Conservation (phyloP, 2,888 invertebrate genomes). For the Gastracanthus pulcherrimus region DNA sequence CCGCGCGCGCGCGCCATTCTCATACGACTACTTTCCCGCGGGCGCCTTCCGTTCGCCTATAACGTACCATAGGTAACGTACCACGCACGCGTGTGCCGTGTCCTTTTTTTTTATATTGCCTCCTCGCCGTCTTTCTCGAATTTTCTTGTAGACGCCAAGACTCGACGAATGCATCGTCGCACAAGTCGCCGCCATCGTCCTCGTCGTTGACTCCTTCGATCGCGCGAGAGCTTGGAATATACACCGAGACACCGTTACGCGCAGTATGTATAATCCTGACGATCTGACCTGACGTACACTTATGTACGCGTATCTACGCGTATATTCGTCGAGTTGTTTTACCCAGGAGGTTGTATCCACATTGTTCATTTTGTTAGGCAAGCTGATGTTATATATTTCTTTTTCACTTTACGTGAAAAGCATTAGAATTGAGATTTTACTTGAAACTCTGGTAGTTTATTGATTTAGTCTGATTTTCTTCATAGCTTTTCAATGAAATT, state of each 20-base stretch:
- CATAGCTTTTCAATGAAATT: too few relatives aligned
- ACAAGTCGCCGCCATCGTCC: too few relatives aligned
- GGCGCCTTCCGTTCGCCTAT: slow-evolving; percentile 7
- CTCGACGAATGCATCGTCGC: slow-evolving; percentile 1
- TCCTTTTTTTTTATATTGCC: slow-evolving; percentile 31
- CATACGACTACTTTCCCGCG: slow-evolving; percentile 52
- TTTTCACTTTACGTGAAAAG: neutral
- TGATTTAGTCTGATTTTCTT: too few relatives aligned
- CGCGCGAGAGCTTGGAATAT: neutral
- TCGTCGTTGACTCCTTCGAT: neutral
- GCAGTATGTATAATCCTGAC: neutral
- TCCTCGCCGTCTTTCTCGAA: slow-evolving; percentile 11
- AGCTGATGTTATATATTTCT: neutral
- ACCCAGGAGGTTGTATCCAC: neutral
- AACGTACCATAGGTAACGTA: neutral
- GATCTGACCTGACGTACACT: neutral
- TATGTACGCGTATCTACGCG: neutral
- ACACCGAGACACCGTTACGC: neutral
- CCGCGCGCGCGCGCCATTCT: slow-evolving; percentile 40
- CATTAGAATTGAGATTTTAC: too few relatives aligned
- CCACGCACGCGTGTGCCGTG: neutral
- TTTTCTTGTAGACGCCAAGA: slow-evolving; percentile 11
- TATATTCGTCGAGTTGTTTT: neutral
- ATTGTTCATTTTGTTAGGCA: neutral
- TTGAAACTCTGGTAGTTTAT: too few relatives aligned